phyloP scores from a whole-genome alignment of 2,797 vertebrate species.

The Brotula barbata region DNA sequence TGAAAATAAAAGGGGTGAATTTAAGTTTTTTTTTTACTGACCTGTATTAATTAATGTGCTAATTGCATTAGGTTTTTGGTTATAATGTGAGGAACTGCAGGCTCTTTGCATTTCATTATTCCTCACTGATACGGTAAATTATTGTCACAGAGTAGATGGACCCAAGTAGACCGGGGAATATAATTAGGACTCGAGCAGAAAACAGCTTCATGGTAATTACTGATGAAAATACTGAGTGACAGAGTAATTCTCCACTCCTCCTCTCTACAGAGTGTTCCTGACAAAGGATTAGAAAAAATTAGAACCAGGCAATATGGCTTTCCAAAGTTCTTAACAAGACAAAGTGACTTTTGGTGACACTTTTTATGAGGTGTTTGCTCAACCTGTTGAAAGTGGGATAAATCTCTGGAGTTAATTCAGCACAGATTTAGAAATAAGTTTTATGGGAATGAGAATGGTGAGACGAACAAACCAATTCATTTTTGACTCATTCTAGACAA shows the following conservation, averaged over 20 bases:
- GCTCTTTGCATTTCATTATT: constrained; percentile 60
- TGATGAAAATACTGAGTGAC: constrained; percentile 58
- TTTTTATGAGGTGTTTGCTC: constrained; percentile 64
- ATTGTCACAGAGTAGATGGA: constrained; percentile 42
- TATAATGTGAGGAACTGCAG: constrained; percentile 39
- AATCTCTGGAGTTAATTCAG: constrained; percentile 49
- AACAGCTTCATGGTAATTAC: constrained; percentile 66
- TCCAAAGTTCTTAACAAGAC: constrained; percentile 76
- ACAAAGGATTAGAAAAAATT: constrained; percentile 72
- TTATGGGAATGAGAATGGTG: neutral
- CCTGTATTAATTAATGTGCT: constrained; percentile 32
- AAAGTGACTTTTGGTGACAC: constrained; percentile 69
- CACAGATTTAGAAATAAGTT: constrained; percentile 22
- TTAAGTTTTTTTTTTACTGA: constrained; percentile 16
- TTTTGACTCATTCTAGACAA: constrained; percentile 6
- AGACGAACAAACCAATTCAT: constrained; percentile 2
- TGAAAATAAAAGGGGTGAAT: constrained; percentile 15
- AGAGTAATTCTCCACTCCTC: constrained; percentile 52
- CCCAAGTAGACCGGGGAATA: constrained; percentile 55
- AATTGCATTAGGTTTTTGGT: constrained; percentile 29
- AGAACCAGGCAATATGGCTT: constrained; percentile 60
- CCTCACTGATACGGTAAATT: constrained; percentile 44
- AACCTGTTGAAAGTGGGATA: constrained; percentile 54
- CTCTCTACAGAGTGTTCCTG: constrained; percentile 68
- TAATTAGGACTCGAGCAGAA: constrained; percentile 63